Base-by-base conservation (phyloP, 2,888 invertebrate genomes). In the Rotaria macrura region DNA sequence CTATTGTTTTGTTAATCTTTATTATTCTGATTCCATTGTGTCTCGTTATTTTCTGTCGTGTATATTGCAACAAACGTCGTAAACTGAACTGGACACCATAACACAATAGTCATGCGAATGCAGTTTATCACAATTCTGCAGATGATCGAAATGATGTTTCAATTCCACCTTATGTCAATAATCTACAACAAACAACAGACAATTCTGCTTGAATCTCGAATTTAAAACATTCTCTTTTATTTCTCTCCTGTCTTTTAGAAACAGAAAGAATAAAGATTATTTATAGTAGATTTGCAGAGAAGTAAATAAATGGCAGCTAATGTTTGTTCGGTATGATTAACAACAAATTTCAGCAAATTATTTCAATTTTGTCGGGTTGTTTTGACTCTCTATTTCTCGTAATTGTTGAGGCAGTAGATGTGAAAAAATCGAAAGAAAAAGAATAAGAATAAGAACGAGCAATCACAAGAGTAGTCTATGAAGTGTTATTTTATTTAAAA, bases 401-500 rank as follows among this genome's bases (percentile, higher is more conserved):
- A 29, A 65, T 1, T 34, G 29, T 65, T 7, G 9, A 65, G 14
- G 17, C 3, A 17, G 38, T 65, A 14, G 17, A 20, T 20, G 17
- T 14, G 20, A 17, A 65, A 65, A 65, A 34, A 34, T 6, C 20
- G 34, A 65, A 34, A 65, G 14, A 65, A 34, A 34, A 65, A 29
- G 65, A 65, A 7, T 20, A 29, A 29, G 65, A 65, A 49, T 49
- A 17, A 14, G 34, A 65, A 34, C 1, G 34, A 65, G 34, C 34
- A 65, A 20, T 34, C 34, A 38, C 34, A 65, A 14, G 65, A 65
- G 29, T 14, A 38, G 65, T 38, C 29, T 5, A 65, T 65, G 34
- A 65, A 65, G 65, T 34, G 65, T 65, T 65, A 65, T 65, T 65
- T 65, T 65, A 65, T 65, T 65, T 65, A 65, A 29, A 65, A 20